Percentiles rank a stretch among this genome's conserved stretches.
These are phyloP conservation scores for Heptranchias perlo DNA, from an alignment of 2,113 vertebrate genomes.

Conservation along the genomic window DNA sequence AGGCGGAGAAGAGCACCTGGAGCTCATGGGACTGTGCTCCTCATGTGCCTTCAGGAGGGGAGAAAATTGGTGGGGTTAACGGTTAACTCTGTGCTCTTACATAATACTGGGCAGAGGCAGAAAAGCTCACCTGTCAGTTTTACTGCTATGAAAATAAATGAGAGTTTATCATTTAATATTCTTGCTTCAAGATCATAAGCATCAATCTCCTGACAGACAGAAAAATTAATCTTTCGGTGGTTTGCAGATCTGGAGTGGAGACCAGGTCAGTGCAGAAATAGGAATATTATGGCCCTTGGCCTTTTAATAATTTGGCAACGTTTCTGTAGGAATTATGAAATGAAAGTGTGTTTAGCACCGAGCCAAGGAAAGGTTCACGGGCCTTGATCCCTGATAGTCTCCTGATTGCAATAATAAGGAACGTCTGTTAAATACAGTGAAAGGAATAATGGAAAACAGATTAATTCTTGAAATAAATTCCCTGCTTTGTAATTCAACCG, in stretches of 20 bases:
- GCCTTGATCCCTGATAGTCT: background rate
- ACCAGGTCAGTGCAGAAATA: background rate
- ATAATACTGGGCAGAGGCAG: background rate
- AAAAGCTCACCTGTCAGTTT: background rate
- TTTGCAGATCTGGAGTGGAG: background rate
- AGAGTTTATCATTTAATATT: background rate
- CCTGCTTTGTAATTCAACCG: background rate
- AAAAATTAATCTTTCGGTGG: background rate
- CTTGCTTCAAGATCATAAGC: background rate
- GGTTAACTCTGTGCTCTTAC: background rate
- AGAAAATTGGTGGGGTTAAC: background rate
- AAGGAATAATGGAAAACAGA: background rate
- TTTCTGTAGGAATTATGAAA: background rate
- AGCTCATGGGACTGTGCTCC: background rate
- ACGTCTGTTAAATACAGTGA: background rate
- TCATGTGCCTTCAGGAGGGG: background rate
- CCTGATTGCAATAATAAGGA: background rate
- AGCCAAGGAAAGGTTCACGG: background rate
- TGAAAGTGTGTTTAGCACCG: background rate
- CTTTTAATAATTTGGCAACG: background rate
- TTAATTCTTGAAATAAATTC: background rate
- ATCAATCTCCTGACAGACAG: background rate
- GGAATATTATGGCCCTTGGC: background rate
- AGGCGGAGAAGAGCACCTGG: background rate
- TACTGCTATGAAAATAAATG: background rate